phyloP scores from a whole-genome alignment of 2,797 vertebrate genomes.

The Lindbergichthys nudifrons region DNA sequence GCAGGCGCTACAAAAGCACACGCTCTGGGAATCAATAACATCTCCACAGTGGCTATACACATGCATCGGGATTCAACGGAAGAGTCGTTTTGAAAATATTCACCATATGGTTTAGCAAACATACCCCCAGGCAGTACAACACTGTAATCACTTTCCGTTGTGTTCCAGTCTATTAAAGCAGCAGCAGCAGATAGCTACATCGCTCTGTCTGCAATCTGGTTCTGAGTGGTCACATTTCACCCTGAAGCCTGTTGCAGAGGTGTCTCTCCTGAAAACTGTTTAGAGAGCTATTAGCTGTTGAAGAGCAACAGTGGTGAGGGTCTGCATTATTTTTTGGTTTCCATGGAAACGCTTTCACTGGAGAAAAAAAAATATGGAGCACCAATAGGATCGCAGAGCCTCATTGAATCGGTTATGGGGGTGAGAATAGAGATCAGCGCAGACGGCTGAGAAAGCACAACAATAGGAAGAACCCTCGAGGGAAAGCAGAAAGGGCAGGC shows the following conservation, averaged over 20 bases:
- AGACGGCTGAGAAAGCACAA: slow-evolving; percentile 77
- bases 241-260: slow-evolving; percentile 68
- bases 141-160: slow-evolving; percentile 42
- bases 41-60: slow-evolving; percentile 31
- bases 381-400: slow-evolving; percentile 72
- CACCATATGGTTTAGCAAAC: slow-evolving; percentile 45
- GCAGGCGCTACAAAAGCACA: slow-evolving; percentile 48
- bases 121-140: slow-evolving; percentile 35
- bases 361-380: slow-evolving; percentile 70
- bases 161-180: slow-evolving; percentile 40
- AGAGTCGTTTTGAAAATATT: slow-evolving; percentile 51
- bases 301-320: slow-evolving; percentile 74
- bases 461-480: slow-evolving; percentile 75
- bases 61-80: slow-evolving; percentile 15
- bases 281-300: slow-evolving; percentile 77
- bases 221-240: slow-evolving; percentile 51
- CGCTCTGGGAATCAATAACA: slow-evolving; percentile 58
- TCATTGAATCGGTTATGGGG: slow-evolving; percentile 76
- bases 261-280: slow-evolving; percentile 67
- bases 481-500: slow-evolving; percentile 74
- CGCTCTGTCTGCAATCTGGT: slow-evolving; percentile 44
- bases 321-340: slow-evolving; percentile 81
- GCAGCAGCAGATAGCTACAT: slow-evolving; percentile 38
- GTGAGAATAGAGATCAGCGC: slow-evolving; percentile 65
- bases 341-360: slow-evolving; percentile 80